phyloP scores from a whole-genome alignment of 2,797 vertebrate species.

The Chaenodraco wilsoni region DNA sequence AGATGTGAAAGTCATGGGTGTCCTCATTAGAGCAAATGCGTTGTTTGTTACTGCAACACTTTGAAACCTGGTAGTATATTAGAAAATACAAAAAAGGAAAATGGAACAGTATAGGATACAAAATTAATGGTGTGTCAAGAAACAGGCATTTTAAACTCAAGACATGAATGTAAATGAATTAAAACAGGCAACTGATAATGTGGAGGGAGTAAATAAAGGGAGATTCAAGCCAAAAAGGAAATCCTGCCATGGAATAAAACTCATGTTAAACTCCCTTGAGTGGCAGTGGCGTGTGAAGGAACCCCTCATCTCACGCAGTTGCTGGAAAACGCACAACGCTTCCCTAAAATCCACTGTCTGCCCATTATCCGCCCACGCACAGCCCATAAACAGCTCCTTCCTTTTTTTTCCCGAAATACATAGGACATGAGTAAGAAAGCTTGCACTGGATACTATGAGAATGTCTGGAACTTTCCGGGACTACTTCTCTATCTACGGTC shows the following conservation, averaged over 20 bases:
- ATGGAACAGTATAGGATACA: neutral
- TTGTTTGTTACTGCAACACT: conserved; percentile 3
- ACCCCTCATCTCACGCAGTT: conserved; percentile 25
- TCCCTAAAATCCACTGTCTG: conserved; percentile 24
- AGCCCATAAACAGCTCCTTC: conserved; percentile 21
- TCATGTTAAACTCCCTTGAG: conserved; percentile 24
- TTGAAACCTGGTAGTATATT: neutral
- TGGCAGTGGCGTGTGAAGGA: conserved; percentile 25
- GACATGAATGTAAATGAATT: neutral
- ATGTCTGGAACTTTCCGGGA: conserved; percentile 31
- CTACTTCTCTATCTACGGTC: neutral
- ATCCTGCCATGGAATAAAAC: conserved; percentile 11
- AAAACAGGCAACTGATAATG: neutral
- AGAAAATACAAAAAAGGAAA: neutral
- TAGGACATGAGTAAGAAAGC: neutral
- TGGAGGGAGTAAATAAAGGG: neutral
- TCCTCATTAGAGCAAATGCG: conserved; percentile 40
- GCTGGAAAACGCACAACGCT: conserved; percentile 37
- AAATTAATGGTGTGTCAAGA: neutral
- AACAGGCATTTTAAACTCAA: neutral
- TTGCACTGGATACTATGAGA: conserved; percentile 13
- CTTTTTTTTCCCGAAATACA: conserved; percentile 29
- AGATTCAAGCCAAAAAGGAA: conserved; percentile 10
- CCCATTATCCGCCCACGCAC: conserved; percentile 51
- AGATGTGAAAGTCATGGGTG: conserved; percentile 9